Conservation (phyloP, 2,888 invertebrate species). For the Nomada ferruginata region DNA sequence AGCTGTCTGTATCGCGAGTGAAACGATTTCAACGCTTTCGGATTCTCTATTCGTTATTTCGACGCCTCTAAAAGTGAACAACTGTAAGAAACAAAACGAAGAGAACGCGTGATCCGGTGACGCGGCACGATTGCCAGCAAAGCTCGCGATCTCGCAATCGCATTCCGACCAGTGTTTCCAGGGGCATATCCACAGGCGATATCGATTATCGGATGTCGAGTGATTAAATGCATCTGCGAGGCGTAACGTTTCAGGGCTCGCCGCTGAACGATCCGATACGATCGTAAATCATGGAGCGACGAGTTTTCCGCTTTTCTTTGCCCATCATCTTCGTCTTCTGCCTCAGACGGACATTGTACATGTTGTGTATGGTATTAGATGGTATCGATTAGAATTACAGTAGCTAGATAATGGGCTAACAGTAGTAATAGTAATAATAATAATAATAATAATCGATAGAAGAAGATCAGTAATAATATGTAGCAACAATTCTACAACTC, state of each 20-base stretch:
- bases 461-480: no score
- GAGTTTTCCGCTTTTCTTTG: neutral
- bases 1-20: neutral
- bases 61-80: neutral
- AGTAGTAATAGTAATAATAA: no score
- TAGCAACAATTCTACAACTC: no score
- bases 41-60: conserved; percentile 8
- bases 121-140: neutral
- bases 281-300: conserved; percentile 44
- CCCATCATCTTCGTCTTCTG: neutral
- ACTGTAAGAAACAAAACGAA: conserved; percentile 4
- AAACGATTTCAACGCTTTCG: neutral
- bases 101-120: neutral
- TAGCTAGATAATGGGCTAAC: no score
- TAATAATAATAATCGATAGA: no score
- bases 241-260: conserved; percentile 35
- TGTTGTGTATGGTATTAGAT: no score
- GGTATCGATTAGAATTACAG: no score
- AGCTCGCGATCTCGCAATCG: conserved; percentile 34
- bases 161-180: conserved; percentile 38
- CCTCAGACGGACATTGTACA: neutral
- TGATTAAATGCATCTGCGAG: conserved; percentile 60
- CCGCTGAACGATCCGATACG: conserved; percentile 23
- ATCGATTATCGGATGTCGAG: conserved; percentile 59
- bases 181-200: conserved; percentile 40